Evolutionary conservation across 2,888 invertebrate species (phyloP).

Genomic region (Drosophila testacea): DNA sequence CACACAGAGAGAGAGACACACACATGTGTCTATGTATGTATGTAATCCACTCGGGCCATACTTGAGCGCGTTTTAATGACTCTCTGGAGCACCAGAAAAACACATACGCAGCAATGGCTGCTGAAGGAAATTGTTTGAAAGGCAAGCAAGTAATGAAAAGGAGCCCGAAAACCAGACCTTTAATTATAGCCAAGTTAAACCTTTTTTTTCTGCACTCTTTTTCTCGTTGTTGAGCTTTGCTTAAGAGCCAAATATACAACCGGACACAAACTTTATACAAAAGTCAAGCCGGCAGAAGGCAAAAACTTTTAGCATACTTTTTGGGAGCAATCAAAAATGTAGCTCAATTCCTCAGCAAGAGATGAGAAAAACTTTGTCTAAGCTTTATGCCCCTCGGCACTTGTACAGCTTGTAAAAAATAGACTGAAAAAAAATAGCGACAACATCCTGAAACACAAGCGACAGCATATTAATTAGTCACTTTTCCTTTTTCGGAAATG

Average conservation of each 20-base stretch:
- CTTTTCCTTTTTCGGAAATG: constrained; percentile 21
- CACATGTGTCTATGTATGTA: neutral
- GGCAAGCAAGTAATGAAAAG: constrained; percentile 51
- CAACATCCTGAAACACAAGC: constrained; percentile 32
- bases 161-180: constrained; percentile 42
- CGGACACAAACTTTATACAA: constrained; percentile 26
- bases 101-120: constrained; percentile 49
- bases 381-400: constrained; percentile 19
- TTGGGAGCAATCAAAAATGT: constrained; percentile 63
- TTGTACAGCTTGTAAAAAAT: constrained; percentile 9
- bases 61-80: constrained; percentile 72
- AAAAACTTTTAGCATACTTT: constrained; percentile 56
- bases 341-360: constrained; percentile 36
- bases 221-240: constrained; percentile 21
- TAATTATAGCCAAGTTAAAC: constrained; percentile 69
- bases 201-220: constrained; percentile 34
- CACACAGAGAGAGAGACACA: constrained; percentile 6
- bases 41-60: constrained; percentile 35
- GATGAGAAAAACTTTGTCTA: constrained; percentile 41
- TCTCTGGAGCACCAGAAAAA: constrained; percentile 62
- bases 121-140: constrained; percentile 27
- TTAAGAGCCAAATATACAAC: constrained; percentile 22
- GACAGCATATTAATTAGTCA: constrained; percentile 67
- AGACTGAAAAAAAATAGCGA: constrained; percentile 11
- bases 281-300: constrained; percentile 35